Base-by-base conservation (phyloP, 2,888 invertebrate species). In the Lepidochitona cinerea region DNA sequence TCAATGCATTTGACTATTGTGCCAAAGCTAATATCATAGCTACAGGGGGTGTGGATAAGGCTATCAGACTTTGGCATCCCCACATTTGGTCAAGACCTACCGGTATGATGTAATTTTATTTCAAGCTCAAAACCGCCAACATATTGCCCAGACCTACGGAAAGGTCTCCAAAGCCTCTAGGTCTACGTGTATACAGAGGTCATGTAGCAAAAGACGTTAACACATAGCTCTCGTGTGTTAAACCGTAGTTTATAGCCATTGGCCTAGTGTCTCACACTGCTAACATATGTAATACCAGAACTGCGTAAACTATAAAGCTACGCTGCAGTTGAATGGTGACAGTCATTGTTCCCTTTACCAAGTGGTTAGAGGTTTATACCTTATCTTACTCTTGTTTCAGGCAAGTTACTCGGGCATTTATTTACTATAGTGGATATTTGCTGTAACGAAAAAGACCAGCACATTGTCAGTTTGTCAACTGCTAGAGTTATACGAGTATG, bases 1-100 rank as follows among this genome's bases (percentile, higher is more conserved):
- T 89, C 32, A 90, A 89, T 79, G 86, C 88, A 18, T 90, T 90
- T 79, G 88, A 86, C 71, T 89, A 87, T 76, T 89, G 89, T 81
- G 84, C 84, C 26, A 80, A 85, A 72, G 88, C 90, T 33, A 90
- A 89, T 79, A 86, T 90, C 32, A 86, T 90, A 65, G 90, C 89
- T 54, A 89, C 90, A 0, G 90, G 89, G 4, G 90, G 90, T 0
- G 88, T 89, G 23, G 90, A 90, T 78, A 89, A 89, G 72, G 81
- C 87, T 54, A 87, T 90, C 49, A 72, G 90, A 35, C 86, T 90
- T 0, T 90, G 89, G 89, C 89, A 90, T 72, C 90, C 90, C 3
- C 88, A 89, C 69, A 89, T 90, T 75, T 88, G 88, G 79, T 85
- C 87, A 29, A 81, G 87, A 72, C 89, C 90, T 1, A 88, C 89